Conservation (phyloP, 2,113 vertebrate genomes). For the Tachuris rubrigastra region DNA sequence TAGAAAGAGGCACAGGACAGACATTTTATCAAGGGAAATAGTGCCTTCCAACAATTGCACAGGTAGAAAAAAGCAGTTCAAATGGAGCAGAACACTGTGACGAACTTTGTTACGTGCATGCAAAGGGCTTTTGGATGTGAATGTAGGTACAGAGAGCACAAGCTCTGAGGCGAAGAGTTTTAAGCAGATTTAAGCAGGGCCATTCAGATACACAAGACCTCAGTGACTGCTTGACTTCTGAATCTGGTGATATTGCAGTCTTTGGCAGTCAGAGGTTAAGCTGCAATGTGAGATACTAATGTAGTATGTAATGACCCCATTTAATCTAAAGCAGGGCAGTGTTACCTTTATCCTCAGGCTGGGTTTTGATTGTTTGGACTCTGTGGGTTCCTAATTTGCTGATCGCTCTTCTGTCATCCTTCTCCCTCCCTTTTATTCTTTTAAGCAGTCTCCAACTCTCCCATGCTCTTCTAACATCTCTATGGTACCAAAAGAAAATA, state of each 20-base stretch:
- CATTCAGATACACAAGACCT: neutral
- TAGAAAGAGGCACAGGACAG: neutral
- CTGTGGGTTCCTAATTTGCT: neutral
- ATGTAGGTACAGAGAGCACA: neutral
- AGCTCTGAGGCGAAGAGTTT: neutral
- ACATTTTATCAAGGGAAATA: neutral
- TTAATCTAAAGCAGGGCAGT: neutral
- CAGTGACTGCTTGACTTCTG: neutral
- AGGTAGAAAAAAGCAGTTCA: neutral
- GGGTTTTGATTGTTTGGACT: neutral
- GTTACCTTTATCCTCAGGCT: neutral
- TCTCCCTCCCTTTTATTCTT: neutral
- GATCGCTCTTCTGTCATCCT: neutral
- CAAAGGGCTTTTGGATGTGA: neutral
- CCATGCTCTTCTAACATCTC: neutral
- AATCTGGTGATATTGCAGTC: neutral
- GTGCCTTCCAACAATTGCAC: neutral
- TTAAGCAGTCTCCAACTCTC: neutral
- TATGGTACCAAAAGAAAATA: neutral
- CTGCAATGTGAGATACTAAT: neutral
- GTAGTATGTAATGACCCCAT: neutral
- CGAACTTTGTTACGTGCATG: accelerated
- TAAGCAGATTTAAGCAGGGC: neutral
- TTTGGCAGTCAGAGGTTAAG: neutral
- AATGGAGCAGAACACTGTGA: neutral